phyloP scores from a whole-genome alignment of 1,140 invertebrate genomes.

The Idris sp. region DNA sequence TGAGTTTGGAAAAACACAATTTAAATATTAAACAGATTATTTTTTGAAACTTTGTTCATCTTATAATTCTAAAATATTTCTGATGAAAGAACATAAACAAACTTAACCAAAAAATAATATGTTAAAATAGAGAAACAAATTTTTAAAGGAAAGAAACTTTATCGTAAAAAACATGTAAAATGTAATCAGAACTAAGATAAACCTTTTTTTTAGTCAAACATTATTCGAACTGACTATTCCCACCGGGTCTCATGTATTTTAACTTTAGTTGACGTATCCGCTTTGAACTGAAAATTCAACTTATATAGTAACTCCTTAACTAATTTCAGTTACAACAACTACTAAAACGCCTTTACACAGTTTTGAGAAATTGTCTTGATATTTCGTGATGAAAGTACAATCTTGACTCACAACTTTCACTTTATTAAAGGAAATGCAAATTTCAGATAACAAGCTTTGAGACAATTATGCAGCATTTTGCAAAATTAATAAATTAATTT shows the following conservation, averaged over 20 bases:
- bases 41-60: no score
- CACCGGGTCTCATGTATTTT: neutral
- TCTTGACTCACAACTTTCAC: slow-evolving; percentile 10
- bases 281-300: neutral
- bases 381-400: slow-evolving; percentile 9
- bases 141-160: no score
- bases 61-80: no score
- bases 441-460: neutral
- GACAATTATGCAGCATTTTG: neutral
- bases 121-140: no score
- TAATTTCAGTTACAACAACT: slow-evolving; percentile 16
- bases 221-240: neutral
- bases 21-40: no score
- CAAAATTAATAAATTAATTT: no score
- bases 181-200: no score
- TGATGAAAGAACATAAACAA: no score
- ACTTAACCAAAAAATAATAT: no score
- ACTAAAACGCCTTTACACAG: slow-evolving; percentile 5
- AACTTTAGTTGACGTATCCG: slow-evolving; percentile 6
- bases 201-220: no score
- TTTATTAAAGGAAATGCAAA: neutral
- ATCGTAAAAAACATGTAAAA: no score
- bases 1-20: no score
- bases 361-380: slow-evolving; percentile 5
- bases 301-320: neutral